These are phyloP conservation scores for Carcina quercana DNA, from an alignment of 2,888 invertebrate genomes.

Conservation along the genomic window DNA sequence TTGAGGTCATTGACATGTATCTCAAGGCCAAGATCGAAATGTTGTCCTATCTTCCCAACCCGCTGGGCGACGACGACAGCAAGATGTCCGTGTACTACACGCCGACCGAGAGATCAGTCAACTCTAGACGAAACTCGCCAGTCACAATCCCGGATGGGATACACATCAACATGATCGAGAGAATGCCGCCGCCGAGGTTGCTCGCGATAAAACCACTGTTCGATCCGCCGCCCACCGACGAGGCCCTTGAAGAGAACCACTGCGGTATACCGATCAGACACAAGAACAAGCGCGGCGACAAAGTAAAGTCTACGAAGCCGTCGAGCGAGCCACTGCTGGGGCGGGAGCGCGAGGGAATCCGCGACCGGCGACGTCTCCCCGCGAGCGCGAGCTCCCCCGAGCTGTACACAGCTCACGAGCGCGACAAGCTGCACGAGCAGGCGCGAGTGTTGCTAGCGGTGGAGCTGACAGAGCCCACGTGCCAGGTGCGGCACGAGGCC, in stretches of 20 bases:
- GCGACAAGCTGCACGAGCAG: constrained; percentile 22
- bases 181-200: constrained; percentile 43
- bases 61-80: constrained; percentile 77
- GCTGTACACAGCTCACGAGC: constrained; percentile 30
- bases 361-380: constrained; percentile 29
- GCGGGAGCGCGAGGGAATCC: constrained; percentile 28
- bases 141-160: constrained; percentile 70
- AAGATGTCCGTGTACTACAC: constrained; percentile 87
- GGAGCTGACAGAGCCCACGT: constrained; percentile 39
- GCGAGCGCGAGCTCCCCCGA: constrained; percentile 65
- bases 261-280: constrained; percentile 19
- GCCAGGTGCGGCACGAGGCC: constrained; percentile 30
- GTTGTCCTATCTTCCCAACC: constrained; percentile 67
- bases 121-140: constrained; percentile 60
- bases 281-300: constrained; percentile 18
- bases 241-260: constrained; percentile 29
- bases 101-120: constrained; percentile 80
- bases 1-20: constrained; percentile 78
- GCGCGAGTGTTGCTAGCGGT: constrained; percentile 60
- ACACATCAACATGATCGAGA: constrained; percentile 80
- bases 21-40: constrained; percentile 79
- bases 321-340: constrained; percentile 62
- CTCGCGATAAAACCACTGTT: constrained; percentile 44
- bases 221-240: constrained; percentile 29
- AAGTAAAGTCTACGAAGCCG: constrained; percentile 38